These are phyloP conservation scores for Eufriesea mexicana DNA, from an alignment of 1,140 invertebrate genomes.

Conservation along the genomic window DNA sequence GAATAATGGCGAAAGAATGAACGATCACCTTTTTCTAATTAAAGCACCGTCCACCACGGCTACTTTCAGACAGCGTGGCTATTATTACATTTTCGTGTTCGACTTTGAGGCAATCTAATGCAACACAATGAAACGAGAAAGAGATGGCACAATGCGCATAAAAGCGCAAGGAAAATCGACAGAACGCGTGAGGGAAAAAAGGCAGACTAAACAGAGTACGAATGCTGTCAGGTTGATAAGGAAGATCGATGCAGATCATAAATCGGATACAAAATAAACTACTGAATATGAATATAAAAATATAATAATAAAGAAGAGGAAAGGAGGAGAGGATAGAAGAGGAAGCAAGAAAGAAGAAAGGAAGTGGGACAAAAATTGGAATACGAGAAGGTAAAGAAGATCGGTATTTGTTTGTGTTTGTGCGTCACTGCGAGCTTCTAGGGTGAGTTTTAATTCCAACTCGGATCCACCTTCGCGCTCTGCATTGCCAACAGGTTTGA, in stretches of 20 bases:
- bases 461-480: neutral
- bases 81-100: conserved; percentile 38
- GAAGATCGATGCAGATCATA: conserved; percentile 42
- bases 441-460: conserved; percentile 58
- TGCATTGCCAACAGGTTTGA: neutral
- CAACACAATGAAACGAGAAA: neutral
- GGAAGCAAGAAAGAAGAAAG: conserved; percentile 4
- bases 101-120: conserved; percentile 14
- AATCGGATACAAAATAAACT: conserved; percentile 24
- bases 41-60: conserved; percentile 24
- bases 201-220: neutral
- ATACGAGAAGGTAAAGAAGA: conserved; percentile 27
- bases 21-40: conserved; percentile 59
- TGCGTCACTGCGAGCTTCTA: conserved; percentile 6
- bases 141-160: neutral
- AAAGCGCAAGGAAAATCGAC: neutral
- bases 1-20: conserved; percentile 46
- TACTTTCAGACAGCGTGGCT: conserved; percentile 32
- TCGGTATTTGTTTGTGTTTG: conserved; percentile 9
- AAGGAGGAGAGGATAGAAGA: neutral
- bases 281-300: conserved; percentile 34
- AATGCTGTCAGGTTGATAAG: conserved; percentile 33
- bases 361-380: neutral
- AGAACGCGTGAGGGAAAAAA: neutral
- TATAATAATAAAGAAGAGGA: neutral